Conservation (phyloP, 2,888 invertebrate species). For the Meghimatium bilineatum region DNA sequence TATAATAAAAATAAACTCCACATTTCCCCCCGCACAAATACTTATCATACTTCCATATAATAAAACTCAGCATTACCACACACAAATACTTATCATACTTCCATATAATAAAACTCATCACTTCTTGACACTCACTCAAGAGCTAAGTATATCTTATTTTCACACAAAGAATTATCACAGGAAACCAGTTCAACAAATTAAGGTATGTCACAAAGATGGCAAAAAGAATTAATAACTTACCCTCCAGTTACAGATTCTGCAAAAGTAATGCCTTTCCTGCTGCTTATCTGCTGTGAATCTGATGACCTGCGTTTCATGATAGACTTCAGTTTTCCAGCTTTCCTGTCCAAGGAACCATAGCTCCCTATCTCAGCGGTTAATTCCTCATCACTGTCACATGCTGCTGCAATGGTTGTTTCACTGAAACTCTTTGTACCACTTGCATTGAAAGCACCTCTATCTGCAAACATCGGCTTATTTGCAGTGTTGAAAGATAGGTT, state of each 20-base stretch:
- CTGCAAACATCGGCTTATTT: neutral
- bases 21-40: too few relatives aligned
- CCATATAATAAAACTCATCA: too few relatives aligned
- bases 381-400: conserved; percentile 28
- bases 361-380: neutral
- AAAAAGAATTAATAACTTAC: conserved; percentile 56
- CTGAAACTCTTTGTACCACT: conserved; percentile 17
- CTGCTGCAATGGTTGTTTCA: conserved; percentile 32
- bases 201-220: neutral
- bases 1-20: too few relatives aligned
- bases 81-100: too few relatives aligned
- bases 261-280: conserved; percentile 74
- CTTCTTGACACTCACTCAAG: too few relatives aligned
- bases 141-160: too few relatives aligned
- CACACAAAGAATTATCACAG: too few relatives aligned
- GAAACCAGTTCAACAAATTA: too few relatives aligned
- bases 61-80: too few relatives aligned
- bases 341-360: conserved; percentile 50
- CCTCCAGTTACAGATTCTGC: conserved; percentile 72
- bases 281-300: conserved; percentile 54
- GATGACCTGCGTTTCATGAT: conserved; percentile 71
- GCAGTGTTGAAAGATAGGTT: neutral
- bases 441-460: neutral
- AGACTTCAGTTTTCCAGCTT: conserved; percentile 61
- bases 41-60: too few relatives aligned